Conservation (phyloP, 2,888 invertebrate genomes). For the Cantharis flavilabris region DNA sequence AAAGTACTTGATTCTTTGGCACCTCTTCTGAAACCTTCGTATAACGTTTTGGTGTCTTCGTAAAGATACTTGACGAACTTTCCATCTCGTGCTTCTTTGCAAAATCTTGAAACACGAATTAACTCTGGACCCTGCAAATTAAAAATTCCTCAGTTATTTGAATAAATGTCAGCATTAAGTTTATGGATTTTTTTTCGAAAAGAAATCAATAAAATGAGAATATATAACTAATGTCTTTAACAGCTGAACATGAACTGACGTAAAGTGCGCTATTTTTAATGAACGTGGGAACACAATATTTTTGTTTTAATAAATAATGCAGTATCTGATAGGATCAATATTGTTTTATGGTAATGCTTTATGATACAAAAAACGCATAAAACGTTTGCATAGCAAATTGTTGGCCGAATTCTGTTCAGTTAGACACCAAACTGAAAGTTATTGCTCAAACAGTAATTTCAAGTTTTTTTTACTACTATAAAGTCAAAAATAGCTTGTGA, state of each 20-base stretch:
- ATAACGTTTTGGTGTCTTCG: slow-evolving; percentile 87
- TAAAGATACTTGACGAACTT: slow-evolving; percentile 82
- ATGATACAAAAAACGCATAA: neutral
- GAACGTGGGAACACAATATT: neutral
- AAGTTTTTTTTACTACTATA: neutral
- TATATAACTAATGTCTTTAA: neutral
- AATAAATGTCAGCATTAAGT: neutral
- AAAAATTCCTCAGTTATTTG: too few species aligned
- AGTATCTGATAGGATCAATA: neutral
- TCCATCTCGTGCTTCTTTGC: slow-evolving; percentile 86
- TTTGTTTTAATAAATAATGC: neutral
- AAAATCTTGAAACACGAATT: slow-evolving; percentile 87
- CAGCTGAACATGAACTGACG: neutral
- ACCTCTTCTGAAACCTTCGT: slow-evolving; percentile 88
- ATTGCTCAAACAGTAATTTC: neutral
- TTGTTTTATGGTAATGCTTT: neutral
- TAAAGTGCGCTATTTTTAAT: neutral
- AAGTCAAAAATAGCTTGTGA: neutral
- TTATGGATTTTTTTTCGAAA: neutral
- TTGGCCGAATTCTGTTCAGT: neutral
- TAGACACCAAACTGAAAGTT: neutral
- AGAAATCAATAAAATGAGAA: neutral
- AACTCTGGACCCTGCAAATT: slow-evolving; percentile 83
- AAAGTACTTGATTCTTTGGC: slow-evolving; percentile 89
- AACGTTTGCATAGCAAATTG: neutral